These are phyloP conservation scores for Channa maculata DNA, from an alignment of 2,113 vertebrate species.

Conservation along the genomic window DNA sequence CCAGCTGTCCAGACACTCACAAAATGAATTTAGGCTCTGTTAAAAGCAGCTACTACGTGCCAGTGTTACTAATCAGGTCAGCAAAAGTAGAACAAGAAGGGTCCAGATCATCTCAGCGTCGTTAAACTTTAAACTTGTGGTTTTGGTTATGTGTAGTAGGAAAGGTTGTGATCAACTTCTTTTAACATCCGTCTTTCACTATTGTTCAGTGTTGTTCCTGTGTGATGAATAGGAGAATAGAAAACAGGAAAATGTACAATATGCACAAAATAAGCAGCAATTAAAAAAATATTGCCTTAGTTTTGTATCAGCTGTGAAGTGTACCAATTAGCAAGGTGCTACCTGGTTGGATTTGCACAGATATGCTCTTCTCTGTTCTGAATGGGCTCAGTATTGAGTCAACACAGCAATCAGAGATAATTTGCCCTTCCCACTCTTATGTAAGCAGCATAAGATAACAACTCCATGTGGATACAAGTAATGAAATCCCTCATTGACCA, in stretches of 20 bases:
- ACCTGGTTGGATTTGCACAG: conserved; percentile 1
- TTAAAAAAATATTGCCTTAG: too few species aligned
- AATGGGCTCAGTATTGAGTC: conserved; percentile 55
- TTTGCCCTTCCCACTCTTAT: conserved; percentile 58
- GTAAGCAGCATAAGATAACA: conserved; percentile 61
- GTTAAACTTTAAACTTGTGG: background rate
- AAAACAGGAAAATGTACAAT: too few species aligned
- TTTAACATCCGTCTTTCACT: too few species aligned
- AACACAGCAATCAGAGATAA: conserved; percentile 61
- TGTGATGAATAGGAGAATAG: too few species aligned
- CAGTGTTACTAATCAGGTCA: conserved; percentile 21
- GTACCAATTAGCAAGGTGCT: background rate
- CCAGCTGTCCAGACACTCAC: conserved; percentile 52
- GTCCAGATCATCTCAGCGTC: background rate
- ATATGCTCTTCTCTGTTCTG: conserved; percentile 29
- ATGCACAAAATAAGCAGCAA: too few species aligned
- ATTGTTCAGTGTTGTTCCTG: too few species aligned
- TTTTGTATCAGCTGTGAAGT: background rate
- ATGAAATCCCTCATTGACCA: background rate
- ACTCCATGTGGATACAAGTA: conserved; percentile 15
- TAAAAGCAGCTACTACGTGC: conserved; percentile 5
- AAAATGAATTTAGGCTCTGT: conserved; percentile 26
- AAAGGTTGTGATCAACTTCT: too few species aligned
- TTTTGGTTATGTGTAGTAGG: background rate
- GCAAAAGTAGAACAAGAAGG: background rate